A percentile compares a stretch with the other conserved stretches of the same genome.
Evolutionary conservation across 2,113 vertebrate species (phyloP).

Genomic region (Labeo catla): DNA sequence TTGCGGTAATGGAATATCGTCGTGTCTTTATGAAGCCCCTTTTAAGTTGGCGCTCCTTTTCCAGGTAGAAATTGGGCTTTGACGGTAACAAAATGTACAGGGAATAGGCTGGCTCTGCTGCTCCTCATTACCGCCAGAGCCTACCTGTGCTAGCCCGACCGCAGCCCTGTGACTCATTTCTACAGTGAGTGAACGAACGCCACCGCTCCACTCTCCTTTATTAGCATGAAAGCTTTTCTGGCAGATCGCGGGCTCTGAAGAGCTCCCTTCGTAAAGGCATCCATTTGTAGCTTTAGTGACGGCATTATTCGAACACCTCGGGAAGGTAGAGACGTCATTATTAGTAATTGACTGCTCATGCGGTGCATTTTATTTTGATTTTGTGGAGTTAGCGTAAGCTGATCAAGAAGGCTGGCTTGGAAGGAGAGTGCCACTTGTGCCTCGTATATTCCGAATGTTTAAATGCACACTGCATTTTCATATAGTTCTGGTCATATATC

Average conservation of each 20-base stretch:
- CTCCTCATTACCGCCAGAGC: constrained; percentile 54
- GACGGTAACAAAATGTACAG: constrained; percentile 46
- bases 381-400: background rate
- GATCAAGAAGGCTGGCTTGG: constrained; percentile 4
- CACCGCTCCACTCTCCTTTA: constrained; percentile 65
- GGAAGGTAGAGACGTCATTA: constrained; percentile 52
- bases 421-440: background rate
- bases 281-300: constrained; percentile 55
- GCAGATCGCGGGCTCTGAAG: constrained; percentile 57
- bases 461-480: background rate
- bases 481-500: too few species aligned
- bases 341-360: constrained; percentile 54
- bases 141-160: constrained; percentile 41
- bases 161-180: constrained; percentile 60
- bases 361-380: constrained; percentile 34
- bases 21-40: constrained; percentile 53
- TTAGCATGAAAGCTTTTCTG: constrained; percentile 70
- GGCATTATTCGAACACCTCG: constrained; percentile 35
- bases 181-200: constrained; percentile 46
- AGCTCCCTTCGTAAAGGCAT: constrained; percentile 34
- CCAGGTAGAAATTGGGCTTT: constrained; percentile 55
- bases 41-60: constrained; percentile 55
- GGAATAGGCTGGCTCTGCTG: constrained; percentile 48
- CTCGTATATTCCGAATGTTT: background rate
- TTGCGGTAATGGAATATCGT: constrained; percentile 54